phyloP scores from a whole-genome alignment of 2,113 vertebrate species.

The Percopsis transmontana region DNA sequence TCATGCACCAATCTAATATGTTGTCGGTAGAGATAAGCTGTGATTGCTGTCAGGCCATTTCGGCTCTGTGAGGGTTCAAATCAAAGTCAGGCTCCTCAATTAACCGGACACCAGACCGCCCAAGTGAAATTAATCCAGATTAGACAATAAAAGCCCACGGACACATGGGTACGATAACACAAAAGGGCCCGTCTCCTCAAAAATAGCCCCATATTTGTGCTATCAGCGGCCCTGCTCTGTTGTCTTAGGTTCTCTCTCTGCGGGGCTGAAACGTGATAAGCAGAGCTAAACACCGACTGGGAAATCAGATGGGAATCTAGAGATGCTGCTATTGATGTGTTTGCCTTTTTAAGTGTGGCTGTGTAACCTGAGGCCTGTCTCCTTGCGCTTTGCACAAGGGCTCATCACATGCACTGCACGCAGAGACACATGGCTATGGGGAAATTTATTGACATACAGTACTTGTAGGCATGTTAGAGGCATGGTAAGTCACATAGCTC shows the following conservation, averaged over 20 bases:
- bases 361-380: constrained; percentile 52
- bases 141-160: constrained; percentile 40
- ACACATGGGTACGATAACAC: constrained; percentile 47
- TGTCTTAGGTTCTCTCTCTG: constrained; percentile 46
- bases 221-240: constrained; percentile 27
- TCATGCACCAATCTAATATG: constrained; percentile 50
- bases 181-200: constrained; percentile 33
- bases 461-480: too few relatives aligned
- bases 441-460: constrained; percentile 6
- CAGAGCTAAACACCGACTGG: constrained; percentile 37
- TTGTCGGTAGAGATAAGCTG: constrained; percentile 57
- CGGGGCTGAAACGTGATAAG: constrained; percentile 57
- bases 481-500: too few relatives aligned
- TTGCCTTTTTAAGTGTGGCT: constrained; percentile 59
- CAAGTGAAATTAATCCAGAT: constrained; percentile 59
- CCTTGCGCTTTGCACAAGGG: constrained; percentile 24
- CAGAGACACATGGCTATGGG: constrained; percentile 4
- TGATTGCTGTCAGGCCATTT: constrained; percentile 39
- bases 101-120: constrained; percentile 52
- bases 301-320: constrained; percentile 61
- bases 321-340: constrained; percentile 71
- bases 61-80: constrained; percentile 46
- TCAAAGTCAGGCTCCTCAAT: constrained; percentile 58
- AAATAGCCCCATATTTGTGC: constrained; percentile 44
- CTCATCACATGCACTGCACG: constrained; percentile 56